Evolutionary conservation across 2,888 invertebrate species (phyloP).

Genomic region (Gortyna flavago): DNA sequence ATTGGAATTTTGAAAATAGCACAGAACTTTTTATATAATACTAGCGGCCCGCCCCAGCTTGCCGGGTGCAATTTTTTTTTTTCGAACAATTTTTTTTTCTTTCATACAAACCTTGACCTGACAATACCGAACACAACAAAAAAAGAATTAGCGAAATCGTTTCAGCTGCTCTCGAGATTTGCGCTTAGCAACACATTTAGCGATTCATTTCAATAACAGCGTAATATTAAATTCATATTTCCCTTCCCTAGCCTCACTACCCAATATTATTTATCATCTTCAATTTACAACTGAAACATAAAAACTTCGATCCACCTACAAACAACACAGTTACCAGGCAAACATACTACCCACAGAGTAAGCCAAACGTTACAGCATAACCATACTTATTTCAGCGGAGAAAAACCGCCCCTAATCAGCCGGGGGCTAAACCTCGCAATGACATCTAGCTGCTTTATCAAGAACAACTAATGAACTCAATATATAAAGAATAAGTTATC

Average conservation of each 20-base stretch:
- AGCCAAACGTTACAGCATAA: constrained; percentile 11
- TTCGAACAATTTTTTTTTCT: too few relatives aligned
- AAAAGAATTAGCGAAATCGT: too few relatives aligned
- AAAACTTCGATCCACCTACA: background rate
- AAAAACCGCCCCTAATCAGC: constrained; percentile 54
- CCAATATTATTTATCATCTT: background rate
- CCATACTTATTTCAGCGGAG: constrained; percentile 46
- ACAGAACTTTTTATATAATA: background rate
- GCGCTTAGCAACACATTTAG: too few relatives aligned
- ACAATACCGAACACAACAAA: too few relatives aligned
- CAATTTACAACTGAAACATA: background rate
- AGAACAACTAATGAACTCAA: constrained; percentile 61
- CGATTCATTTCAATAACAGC: too few relatives aligned
- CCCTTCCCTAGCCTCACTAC: background rate
- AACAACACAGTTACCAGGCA: constrained; percentile 35
- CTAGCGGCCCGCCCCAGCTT: too few relatives aligned
- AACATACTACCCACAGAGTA: constrained; percentile 23
- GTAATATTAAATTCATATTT: background rate
- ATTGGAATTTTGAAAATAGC: background rate
- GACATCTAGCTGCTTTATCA: constrained; percentile 57
- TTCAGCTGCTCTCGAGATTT: too few relatives aligned
- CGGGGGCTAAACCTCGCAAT: constrained; percentile 35
- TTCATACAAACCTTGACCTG: too few relatives aligned
- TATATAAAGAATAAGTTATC: constrained; percentile 54
- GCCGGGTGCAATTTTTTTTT: too few relatives aligned